Evolutionary conservation across 2,888 invertebrate species (phyloP).

Genomic region (Saturnia japonica): DNA sequence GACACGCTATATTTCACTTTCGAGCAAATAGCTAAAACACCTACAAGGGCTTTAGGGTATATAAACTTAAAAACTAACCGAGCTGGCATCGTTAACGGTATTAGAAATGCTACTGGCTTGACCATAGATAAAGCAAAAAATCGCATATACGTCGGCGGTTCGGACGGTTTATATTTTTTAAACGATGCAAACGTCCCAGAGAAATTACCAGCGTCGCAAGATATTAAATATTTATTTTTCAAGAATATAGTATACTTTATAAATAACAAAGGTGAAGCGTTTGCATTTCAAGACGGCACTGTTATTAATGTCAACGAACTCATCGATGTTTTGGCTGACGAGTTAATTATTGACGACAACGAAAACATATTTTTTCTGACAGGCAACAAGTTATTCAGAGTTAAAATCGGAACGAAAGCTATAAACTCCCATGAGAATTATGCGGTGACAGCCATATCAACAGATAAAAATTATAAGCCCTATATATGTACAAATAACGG

Average conservation of each 20-base stretch:
- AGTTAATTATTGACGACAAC: constrained; percentile 61
- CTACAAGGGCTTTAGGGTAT: constrained; percentile 53
- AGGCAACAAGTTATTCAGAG: constrained; percentile 51
- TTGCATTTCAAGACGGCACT: constrained; percentile 57
- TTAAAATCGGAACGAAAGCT: constrained; percentile 60
- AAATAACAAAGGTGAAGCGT: constrained; percentile 54
- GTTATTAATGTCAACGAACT: constrained; percentile 52
- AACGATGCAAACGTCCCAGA: constrained; percentile 56
- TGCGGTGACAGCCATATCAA: constrained; percentile 47
- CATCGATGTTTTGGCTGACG: constrained; percentile 49
- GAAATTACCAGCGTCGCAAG: constrained; percentile 58
- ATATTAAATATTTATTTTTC: constrained; percentile 55
- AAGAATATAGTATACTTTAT: constrained; percentile 62
- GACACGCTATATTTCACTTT: constrained; percentile 67
- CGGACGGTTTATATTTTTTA: constrained; percentile 61
- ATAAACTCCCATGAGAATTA: constrained; percentile 58
- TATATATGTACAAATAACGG: constrained; percentile 57
- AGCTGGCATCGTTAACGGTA: constrained; percentile 54
- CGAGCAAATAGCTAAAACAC: constrained; percentile 50
- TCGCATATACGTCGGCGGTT: constrained; percentile 61
- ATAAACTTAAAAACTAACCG: constrained; percentile 49
- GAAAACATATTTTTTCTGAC: constrained; percentile 62
- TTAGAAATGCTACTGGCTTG: constrained; percentile 65
- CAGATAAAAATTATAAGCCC: constrained; percentile 52
- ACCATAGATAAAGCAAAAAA: constrained; percentile 60